Evolutionary conservation across 1,140 invertebrate species (phyloP).

Genomic region (Drosophila kikkawai): DNA sequence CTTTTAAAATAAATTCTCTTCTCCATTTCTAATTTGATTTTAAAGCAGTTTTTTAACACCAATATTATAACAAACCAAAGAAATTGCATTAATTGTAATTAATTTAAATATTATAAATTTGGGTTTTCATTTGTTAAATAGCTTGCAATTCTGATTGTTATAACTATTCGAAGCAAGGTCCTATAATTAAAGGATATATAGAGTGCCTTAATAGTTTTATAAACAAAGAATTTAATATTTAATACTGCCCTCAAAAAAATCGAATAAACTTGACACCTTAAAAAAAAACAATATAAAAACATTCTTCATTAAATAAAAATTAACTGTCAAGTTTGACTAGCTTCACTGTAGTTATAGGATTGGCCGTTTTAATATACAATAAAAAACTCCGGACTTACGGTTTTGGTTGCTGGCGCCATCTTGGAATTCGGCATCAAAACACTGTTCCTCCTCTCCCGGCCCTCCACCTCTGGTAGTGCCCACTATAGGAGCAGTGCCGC

Average conservation of each 20-base stretch:
- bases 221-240: no score
- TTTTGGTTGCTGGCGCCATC: constrained; percentile 54
- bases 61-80: not conserved
- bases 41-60: not conserved
- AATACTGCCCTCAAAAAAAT: no score
- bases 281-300: not conserved
- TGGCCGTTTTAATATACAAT: no score
- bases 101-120: no score
- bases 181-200: no score
- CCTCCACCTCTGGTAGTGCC: not conserved
- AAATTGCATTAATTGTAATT: no score
- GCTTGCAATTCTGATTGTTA: no score
- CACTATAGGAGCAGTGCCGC: not conserved
- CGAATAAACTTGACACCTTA: not conserved
- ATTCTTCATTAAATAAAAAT: not conserved
- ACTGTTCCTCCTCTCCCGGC: constrained; percentile 12
- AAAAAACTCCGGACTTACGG: constrained; percentile 41
- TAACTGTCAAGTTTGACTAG: not conserved
- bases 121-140: no score
- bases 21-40: not conserved
- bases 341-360: not conserved
- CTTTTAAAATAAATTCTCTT: no score
- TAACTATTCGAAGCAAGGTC: not conserved
- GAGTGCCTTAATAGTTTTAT: no score
- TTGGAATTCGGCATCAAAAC: constrained; percentile 54